Percentiles rank a stretch among this genome's conserved stretches.
Evolutionary conservation across 2,888 invertebrate genomes (phyloP).

Genomic region (Spialia ferax): DNA sequence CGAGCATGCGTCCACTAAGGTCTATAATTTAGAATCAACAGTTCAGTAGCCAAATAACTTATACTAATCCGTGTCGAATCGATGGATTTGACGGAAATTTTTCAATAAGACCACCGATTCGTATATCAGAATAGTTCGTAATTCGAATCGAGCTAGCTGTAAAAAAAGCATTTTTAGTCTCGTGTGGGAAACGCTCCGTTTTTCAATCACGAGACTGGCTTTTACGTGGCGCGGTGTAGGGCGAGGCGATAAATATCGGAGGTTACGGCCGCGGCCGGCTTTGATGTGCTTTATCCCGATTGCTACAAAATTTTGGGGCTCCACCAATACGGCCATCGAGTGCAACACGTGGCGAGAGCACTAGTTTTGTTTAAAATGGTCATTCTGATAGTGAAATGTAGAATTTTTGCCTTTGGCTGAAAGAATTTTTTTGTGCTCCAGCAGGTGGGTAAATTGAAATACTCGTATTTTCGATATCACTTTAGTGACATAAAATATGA

Average conservation of each 20-base stretch:
- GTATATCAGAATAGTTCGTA: conserved; percentile 54
- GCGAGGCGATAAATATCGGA: conserved; percentile 77
- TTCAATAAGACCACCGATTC: conserved; percentile 75
- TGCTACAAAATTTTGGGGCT: conserved; percentile 56
- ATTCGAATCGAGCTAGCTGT: conserved; percentile 32
- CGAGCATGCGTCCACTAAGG: conserved; percentile 50
- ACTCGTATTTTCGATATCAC: no score
- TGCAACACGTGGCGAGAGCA: conserved; percentile 20
- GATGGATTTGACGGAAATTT: conserved; percentile 63
- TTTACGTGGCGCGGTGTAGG: conserved; percentile 67
- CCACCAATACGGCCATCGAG: conserved; percentile 20
- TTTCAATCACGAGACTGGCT: conserved; percentile 75
- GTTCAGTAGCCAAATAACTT: conserved; percentile 77
- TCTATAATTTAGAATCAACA: conserved; percentile 79
- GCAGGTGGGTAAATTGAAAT: no score
- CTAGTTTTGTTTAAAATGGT: conserved; percentile 4
- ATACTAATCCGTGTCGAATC: conserved; percentile 80
- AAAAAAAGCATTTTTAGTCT: conserved; percentile 58
- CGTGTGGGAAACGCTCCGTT: conserved; percentile 78
- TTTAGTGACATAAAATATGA: no score
- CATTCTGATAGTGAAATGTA: background rate
- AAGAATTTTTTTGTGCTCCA: no score
- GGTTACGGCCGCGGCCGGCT: conserved; percentile 79
- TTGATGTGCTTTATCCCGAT: conserved; percentile 71
- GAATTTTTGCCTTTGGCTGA: background rate